Base-by-base conservation (phyloP, 2,797 vertebrate species). In the Gallinago stenura region DNA sequence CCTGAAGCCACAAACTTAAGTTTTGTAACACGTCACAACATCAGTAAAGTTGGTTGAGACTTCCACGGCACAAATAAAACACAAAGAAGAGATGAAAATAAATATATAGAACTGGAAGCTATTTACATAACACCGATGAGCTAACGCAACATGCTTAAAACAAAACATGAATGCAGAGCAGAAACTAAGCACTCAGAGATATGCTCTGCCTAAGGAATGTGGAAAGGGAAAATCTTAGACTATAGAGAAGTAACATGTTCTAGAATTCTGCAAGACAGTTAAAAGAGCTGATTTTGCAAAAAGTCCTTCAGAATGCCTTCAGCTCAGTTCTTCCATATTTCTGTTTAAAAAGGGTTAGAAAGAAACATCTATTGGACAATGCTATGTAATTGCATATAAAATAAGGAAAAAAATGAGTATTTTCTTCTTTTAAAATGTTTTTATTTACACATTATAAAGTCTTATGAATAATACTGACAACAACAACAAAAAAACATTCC, bases 31-130 rank as follows among this genome's bases (percentile, higher is more conserved):
- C 66, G 62, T 45, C 50, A 84, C 6, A 51, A 35, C 19, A 87
- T 69, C 71, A 81, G n/a, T 43, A 20, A 70, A 91, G 53, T 8
- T 76, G 37, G 76, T 1, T 68, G 39, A 31, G 61, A 76, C 57
- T 93, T 96, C 56, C 75, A 86, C 46, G 73, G 58, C 78, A 94
- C 64, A 94, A 94, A 84, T 12, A 71, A 91, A 93, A 93, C 35
- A 53, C 51, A 75, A 86, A 65, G 70, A 66, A 58, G 30, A 53
- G 2, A 18, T 35, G 45, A 87, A 73, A 96, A 94, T n/a, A 90
- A 81, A 80, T 31, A 69, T 1, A 61, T 5, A 87, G 70, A 77
- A 77, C 15, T 69, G 54, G 19, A 75, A 84, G 33, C 19, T 83
- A 35, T 89, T 89, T 78, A 85, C n/a, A 21, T 30, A 86, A 54